Base-by-base conservation (phyloP, 2,113 vertebrate species). In the Erythrolamprus reginae region DNA sequence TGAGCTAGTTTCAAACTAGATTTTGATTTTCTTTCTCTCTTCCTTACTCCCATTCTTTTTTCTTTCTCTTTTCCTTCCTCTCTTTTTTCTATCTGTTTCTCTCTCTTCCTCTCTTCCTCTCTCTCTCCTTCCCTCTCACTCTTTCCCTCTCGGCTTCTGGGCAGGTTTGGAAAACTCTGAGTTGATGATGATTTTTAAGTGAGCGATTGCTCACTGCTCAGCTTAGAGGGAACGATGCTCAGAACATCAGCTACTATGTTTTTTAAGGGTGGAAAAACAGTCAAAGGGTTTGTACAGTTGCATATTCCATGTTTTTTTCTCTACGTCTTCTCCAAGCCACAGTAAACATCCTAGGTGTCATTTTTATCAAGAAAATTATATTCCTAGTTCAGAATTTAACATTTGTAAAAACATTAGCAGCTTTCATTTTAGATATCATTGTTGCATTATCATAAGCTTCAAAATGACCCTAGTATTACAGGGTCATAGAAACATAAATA, bases 191-290 rank as follows among this genome's bases (percentile, higher is more conserved):
- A n/a, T n/a, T n/a, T n/a, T n/a, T n/a, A n/a, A n/a, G n/a, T n/a
- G n/a, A n/a, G n/a, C n/a, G n/a, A n/a, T n/a, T n/a, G n/a, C n/a
- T n/a, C n/a, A n/a, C n/a, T n/a, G n/a, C n/a, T n/a, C n/a, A n/a
- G n/a, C n/a, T n/a, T n/a, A n/a, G n/a, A n/a, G n/a, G n/a, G n/a
- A n/a, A n/a, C n/a, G n/a, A n/a, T n/a, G n/a, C 89, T 56, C 33
- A 45, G 91, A 92, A 33, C 91, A 90, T 93, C 94, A 96, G 91
- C 50, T 92, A 26, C 52, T 90, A 28, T 70, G n/a, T 70, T 70
- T 70, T 1, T 84, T 38, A 88, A 28, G 90, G 45, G 21, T 5
- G 13, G 9, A 77, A 38, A 50, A 86, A 86, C 13, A 21, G 28
- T n/a, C 5, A 24, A 82, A 45, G 42, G 19, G 38, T 82, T 82